Conservation (phyloP, 1,140 invertebrate genomes). For the Cydia splendana region DNA sequence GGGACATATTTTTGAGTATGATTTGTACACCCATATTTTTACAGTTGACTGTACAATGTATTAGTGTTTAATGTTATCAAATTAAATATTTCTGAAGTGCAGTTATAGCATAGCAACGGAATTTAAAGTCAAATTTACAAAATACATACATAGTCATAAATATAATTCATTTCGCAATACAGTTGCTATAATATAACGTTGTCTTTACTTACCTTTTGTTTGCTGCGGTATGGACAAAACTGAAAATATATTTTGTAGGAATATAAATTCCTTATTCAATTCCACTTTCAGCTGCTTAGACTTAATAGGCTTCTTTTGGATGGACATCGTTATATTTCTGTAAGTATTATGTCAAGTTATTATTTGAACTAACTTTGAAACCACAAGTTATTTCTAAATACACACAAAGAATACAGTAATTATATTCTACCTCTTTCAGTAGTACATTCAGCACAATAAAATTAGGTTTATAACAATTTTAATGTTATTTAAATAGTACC, state of each 20-base stretch:
- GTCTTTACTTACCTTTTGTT: slow-evolving; percentile 51
- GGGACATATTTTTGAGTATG: too few relatives aligned
- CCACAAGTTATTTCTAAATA: slow-evolving; percentile 5
- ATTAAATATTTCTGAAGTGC: too few relatives aligned
- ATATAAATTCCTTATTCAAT: slow-evolving; percentile 60
- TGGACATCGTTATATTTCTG: slow-evolving; percentile 61
- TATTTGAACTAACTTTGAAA: slow-evolving; percentile 20
- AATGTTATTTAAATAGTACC: not conserved
- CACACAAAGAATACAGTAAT: not conserved
- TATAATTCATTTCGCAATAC: not conserved
- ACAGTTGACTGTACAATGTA: too few relatives aligned
- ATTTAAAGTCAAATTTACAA: not conserved
- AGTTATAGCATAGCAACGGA: too few relatives aligned
- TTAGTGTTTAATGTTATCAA: too few relatives aligned
- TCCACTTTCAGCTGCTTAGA: slow-evolving; percentile 57
- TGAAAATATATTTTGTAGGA: slow-evolving; percentile 67
- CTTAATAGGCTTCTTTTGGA: slow-evolving; percentile 55
- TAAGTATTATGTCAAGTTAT: slow-evolving; percentile 20
- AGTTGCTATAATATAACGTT: not conserved
- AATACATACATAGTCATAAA: not conserved
- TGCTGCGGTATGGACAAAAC: slow-evolving; percentile 55
- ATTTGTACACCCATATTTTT: too few relatives aligned
- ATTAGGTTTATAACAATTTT: not conserved
- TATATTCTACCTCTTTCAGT: not conserved
- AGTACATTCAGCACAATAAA: not conserved